Conservation (phyloP, 2,888 invertebrate species). For the Stegophylla sp. region DNA sequence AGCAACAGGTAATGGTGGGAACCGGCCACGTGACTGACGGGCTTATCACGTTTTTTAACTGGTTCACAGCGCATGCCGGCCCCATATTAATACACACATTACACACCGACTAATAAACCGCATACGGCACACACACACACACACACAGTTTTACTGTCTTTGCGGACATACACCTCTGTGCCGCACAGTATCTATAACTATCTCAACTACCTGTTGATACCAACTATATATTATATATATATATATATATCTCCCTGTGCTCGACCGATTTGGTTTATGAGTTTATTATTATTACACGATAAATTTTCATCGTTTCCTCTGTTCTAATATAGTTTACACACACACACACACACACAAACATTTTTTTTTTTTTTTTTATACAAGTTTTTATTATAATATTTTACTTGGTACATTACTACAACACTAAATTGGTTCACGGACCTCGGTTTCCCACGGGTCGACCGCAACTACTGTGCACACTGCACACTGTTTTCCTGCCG, state of each 20-base stretch:
- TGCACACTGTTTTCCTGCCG: slow-evolving; percentile 16
- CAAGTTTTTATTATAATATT: slow-evolving; percentile 16
- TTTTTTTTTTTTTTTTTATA: slow-evolving; percentile 8
- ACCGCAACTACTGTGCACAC: too few relatives aligned
- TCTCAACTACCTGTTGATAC: background rate
- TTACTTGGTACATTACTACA: slow-evolving; percentile 19
- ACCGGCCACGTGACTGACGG: slow-evolving; percentile 59
- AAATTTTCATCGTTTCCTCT: slow-evolving; percentile 38
- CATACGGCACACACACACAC: too few relatives aligned
- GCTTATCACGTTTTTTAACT: slow-evolving; percentile 59
- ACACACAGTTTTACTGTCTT: too few relatives aligned
- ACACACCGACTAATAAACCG: slow-evolving; percentile 58
- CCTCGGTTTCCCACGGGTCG: slow-evolving; percentile 52
- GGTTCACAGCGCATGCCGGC: slow-evolving; percentile 50
- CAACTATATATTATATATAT: slow-evolving; percentile 3
- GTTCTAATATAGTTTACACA: slow-evolving; percentile 25
- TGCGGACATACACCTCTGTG: slow-evolving; percentile 5
- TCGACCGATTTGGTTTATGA: slow-evolving; percentile 33
- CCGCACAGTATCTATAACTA: too few relatives aligned
- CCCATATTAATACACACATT: slow-evolving; percentile 35
- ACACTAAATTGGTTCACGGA: slow-evolving; percentile 30
- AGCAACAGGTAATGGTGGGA: slow-evolving; percentile 53
- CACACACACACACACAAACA: too few relatives aligned
- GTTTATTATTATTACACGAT: slow-evolving; percentile 8
- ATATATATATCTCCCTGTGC: background rate